A percentile compares a stretch with the other conserved stretches of the same genome.
Conservation (phyloP, 2,888 invertebrate genomes). For the Elegia similella region DNA sequence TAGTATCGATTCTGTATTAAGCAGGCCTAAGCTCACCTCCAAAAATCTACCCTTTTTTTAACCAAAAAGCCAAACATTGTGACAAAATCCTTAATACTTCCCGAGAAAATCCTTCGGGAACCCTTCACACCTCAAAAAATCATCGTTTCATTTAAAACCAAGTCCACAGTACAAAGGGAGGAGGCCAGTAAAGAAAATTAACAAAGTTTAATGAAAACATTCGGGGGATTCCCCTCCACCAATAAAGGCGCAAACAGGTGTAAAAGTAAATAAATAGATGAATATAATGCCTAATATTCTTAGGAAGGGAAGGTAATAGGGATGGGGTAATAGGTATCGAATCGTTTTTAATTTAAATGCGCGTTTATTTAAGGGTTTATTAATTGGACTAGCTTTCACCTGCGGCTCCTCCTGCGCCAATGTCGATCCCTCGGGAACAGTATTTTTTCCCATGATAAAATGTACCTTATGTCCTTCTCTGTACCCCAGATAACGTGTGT, state of each 20-base stretch:
- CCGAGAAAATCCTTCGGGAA: slow-evolving; percentile 15
- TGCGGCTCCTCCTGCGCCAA: too few relatives aligned
- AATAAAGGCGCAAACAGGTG: slow-evolving; percentile 50
- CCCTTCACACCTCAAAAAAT: slow-evolving; percentile 40
- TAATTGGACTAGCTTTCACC: too few relatives aligned
- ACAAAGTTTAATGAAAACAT: slow-evolving; percentile 73
- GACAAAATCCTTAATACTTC: slow-evolving; percentile 11
- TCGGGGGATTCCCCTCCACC: slow-evolving; percentile 30
- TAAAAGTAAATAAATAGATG: slow-evolving; percentile 47
- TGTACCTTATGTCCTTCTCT: too few relatives aligned
- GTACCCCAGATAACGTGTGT: too few relatives aligned
- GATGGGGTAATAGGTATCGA: slow-evolving; percentile 19
- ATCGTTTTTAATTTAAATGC: too few relatives aligned
- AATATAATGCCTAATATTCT: slow-evolving; percentile 39
- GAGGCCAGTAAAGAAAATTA: slow-evolving; percentile 50
- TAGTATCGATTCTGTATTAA: background rate
- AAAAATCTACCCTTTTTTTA: slow-evolving; percentile 8
- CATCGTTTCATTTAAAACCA: slow-evolving; percentile 35
- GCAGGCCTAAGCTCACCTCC: slow-evolving; percentile 11
- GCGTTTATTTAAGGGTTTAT: too few relatives aligned
- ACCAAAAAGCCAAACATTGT: slow-evolving; percentile 18
- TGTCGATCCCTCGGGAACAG: too few relatives aligned
- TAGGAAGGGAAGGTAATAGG: slow-evolving; percentile 23
- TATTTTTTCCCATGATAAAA: too few relatives aligned
- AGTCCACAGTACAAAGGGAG: slow-evolving; percentile 32